These are phyloP conservation scores for Ridgeia piscesae DNA, from an alignment of 1,140 invertebrate species.

Conservation along the genomic window DNA sequence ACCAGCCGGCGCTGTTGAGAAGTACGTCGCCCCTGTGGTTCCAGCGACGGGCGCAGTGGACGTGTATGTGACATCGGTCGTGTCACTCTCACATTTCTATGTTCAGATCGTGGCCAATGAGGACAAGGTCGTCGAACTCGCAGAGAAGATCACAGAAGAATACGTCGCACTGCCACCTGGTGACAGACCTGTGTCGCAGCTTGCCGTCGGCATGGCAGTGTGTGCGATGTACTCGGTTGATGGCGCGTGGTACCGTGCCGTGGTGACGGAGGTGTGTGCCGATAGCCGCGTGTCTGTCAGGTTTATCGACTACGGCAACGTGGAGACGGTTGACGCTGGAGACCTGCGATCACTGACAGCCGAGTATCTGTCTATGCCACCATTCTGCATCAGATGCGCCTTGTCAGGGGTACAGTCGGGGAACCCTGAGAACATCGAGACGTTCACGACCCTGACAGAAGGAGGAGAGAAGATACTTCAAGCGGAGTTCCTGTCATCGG, in stretches of 20 bases:
- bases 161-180: neutral
- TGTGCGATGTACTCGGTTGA: conserved; percentile 74
- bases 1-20: neutral
- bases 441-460: neutral
- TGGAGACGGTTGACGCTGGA: conserved; percentile 61
- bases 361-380: neutral
- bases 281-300: conserved; percentile 66
- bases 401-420: neutral
- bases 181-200: conserved; percentile 14
- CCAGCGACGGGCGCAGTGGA: neutral
- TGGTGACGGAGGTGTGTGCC: conserved; percentile 67
- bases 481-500: neutral
- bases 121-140: neutral
- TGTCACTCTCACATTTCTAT: neutral
- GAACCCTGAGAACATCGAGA: neutral
- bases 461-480: neutral
- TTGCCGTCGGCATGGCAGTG: conserved; percentile 65
- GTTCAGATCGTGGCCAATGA: neutral
- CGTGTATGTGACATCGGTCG: neutral
- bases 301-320: conserved; percentile 78
- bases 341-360: conserved; percentile 23
- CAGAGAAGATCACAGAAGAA: neutral
- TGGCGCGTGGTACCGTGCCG: conserved; percentile 76
- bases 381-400: neutral
- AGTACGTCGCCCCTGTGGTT: neutral